phyloP scores from a whole-genome alignment of 2,797 vertebrate species.

The Austrolebias charrua region DNA sequence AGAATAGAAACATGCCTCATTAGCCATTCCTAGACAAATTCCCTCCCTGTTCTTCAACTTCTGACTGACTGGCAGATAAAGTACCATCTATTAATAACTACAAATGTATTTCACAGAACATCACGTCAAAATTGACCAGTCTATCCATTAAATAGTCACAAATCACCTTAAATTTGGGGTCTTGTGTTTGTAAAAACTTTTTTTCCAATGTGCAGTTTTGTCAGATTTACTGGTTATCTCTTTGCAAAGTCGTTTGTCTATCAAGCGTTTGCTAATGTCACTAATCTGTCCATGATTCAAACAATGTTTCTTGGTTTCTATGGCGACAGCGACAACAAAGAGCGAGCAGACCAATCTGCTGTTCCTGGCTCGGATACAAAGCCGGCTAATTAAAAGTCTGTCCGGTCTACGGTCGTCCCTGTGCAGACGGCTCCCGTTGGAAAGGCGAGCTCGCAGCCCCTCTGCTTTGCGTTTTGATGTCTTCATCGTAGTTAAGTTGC shows the following conservation, averaged over 20 bases:
- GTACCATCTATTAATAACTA: not conserved
- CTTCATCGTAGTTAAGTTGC: constrained; percentile 72
- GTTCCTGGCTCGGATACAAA: constrained; percentile 70
- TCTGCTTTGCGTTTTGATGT: constrained; percentile 74
- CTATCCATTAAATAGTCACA: no score
- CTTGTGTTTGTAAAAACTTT: not conserved
- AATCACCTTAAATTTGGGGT: no score
- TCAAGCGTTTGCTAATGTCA: constrained; percentile 40
- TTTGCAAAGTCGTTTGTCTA: constrained; percentile 26
- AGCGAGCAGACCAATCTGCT: constrained; percentile 69
- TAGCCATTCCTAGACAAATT: no score
- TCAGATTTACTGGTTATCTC: constrained; percentile 14
- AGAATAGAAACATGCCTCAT: no score
- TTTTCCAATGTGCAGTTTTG: constrained; percentile 1
- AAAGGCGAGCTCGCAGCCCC: constrained; percentile 51
- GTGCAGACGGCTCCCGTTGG: constrained; percentile 60
- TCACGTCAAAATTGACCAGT: no score
- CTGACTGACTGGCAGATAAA: not conserved
- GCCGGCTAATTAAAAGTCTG: constrained; percentile 77
- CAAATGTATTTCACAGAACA: no score
- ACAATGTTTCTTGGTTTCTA: constrained; percentile 61
- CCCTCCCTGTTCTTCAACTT: no score
- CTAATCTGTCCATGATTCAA: constrained; percentile 57
- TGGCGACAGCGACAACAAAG: constrained; percentile 60
- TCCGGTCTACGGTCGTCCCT: constrained; percentile 62